Evolutionary conservation across 92 coral and sea anemone genomes (phyloP), one percentile per base, ranked within the genome.

Genomic region (Palythoa caribaeorum): DNA sequence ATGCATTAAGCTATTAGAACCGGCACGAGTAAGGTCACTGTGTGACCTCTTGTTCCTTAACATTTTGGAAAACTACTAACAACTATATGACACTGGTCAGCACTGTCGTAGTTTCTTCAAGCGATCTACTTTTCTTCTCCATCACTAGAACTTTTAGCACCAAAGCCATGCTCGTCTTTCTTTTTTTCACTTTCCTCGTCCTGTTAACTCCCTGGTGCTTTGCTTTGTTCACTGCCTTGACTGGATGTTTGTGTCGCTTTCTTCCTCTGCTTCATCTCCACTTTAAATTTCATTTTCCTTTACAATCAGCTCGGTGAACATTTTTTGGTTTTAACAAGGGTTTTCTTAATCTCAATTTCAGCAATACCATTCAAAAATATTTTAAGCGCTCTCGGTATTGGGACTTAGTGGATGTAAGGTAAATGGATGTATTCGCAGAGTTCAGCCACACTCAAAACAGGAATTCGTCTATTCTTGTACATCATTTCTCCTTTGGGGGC

Each of bases 151-250:
- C 47, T 76, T n/a, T 48, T 9, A 36, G 48, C 80, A 51, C n/a
- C 15, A 76, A 76, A 15, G 80, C 36, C 80, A 51, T 28, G 63
- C 13, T 76, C 55, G 14, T 52, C 63, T 76, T 76, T 21, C 54
- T 76, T 39, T 5, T 76, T 52, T 52, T 76, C 80, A 76, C 39
- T 50, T 52, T 76, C 80, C 3, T 73, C 28, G 77, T 73, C 77
- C 77, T 73, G 53, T 38, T 73, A 14, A 36, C 11, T 28, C 83
- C 16, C 83, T 77, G 83, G 28, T 54, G 47, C 47, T 54, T 53
- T 54, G 83, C 83, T 55, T 54, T 77, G 69, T 54, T 77, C 50
- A 77, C 83, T 77, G 16, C 3, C 65, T 76, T 76, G 80, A 11
- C 65, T 76, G 38, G 80, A 19, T 48, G 80, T 54, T 65, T 28